Evolutionary conservation across 2,888 invertebrate genomes (phyloP), one percentile per base, ranked within the genome.

Genomic region (Drosophila nigritarsus): DNA sequence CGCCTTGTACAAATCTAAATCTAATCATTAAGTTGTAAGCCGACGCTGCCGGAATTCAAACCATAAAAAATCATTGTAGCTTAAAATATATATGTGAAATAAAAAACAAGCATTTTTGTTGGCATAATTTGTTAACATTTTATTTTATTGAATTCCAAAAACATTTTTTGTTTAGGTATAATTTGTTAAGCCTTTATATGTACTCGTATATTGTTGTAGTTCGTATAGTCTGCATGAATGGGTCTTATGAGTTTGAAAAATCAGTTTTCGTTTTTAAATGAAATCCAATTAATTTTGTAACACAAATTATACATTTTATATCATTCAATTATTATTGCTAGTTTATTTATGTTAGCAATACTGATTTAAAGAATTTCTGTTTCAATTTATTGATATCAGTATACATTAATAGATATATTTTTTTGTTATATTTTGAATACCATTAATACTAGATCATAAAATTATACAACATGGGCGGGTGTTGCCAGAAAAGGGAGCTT

Each of bases 381-480:
- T 48, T 36, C 7, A 20, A 20, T 42, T 65, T 48, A 61, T 18
- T 54, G 64, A 67, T 67, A 60, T 73, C 40, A 61, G 58, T 63
- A 69, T 79, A 73, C 56, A 72, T 51, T 42, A 54, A 72, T 54
- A 65, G 65, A 65, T 66, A 51, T 53, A 42, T 72, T 53, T 53
- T 7, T 54, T 15, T 8, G 2, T 15, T 24, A 61, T 64, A 61
- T 49, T 53, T 60, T 42, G 49, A 75, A 72, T 81, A 78, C 53
- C 55, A 30, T 72, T 74, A 49, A 62, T 34, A 64, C 63, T 80
- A 80, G 54, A 66, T 69, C 60, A 61, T 81, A 54, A 86, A 88
- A 84, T 86, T 71, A 89, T 79, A 82, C 74, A 89, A 86, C 80
- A 65, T 90, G 89, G 91, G 90, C 91, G 91, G 90, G 89, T 89